Percentiles rank a stretch among this genome's conserved stretches.
Conservation (phyloP, 2,888 invertebrate species). For the Zaprionus obscuricornis region DNA sequence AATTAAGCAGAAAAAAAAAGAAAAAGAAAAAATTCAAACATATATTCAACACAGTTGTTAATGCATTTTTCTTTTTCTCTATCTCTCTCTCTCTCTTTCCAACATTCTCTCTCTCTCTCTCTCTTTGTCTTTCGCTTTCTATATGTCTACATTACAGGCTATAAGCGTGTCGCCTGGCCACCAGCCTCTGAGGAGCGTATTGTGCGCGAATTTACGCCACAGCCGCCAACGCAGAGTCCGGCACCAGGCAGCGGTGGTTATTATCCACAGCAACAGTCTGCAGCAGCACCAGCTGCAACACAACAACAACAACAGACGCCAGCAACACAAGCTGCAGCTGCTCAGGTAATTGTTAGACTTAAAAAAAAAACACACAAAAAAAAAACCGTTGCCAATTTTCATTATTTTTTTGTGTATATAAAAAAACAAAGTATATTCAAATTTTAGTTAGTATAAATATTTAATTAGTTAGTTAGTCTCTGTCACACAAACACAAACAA, state of each 20-base stretch:
- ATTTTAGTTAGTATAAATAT: slow-evolving; percentile 6
- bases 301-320: slow-evolving; percentile 27
- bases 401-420: slow-evolving; percentile 21
- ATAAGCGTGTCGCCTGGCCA: slow-evolving; percentile 95
- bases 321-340: slow-evolving; percentile 55
- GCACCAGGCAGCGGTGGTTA: slow-evolving; percentile 65
- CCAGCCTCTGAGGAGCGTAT: slow-evolving; percentile 89
- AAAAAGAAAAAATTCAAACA: slow-evolving; percentile 14
- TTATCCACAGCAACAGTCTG: slow-evolving; percentile 57
- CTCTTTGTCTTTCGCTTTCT: not conserved
- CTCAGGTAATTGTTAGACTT: slow-evolving; percentile 71
- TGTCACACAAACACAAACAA: too few species aligned
- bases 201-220: slow-evolving; percentile 84
- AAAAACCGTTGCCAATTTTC: slow-evolving; percentile 4
- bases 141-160: slow-evolving; percentile 84
- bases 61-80: not conserved
- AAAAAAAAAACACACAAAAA: not conserved
- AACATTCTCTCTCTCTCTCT: not conserved
- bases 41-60: slow-evolving; percentile 1
- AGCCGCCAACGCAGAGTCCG: slow-evolving; percentile 76
- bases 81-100: not conserved
- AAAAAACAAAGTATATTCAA: slow-evolving; percentile 2
- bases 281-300: slow-evolving; percentile 1
- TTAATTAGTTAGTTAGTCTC: slow-evolving; percentile 2
- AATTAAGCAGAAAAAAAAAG: slow-evolving; percentile 12